Evolutionary conservation across 1,140 invertebrate genomes (phyloP), one percentile per base, ranked within the genome.

Genomic region (Parapsyche elsis): DNA sequence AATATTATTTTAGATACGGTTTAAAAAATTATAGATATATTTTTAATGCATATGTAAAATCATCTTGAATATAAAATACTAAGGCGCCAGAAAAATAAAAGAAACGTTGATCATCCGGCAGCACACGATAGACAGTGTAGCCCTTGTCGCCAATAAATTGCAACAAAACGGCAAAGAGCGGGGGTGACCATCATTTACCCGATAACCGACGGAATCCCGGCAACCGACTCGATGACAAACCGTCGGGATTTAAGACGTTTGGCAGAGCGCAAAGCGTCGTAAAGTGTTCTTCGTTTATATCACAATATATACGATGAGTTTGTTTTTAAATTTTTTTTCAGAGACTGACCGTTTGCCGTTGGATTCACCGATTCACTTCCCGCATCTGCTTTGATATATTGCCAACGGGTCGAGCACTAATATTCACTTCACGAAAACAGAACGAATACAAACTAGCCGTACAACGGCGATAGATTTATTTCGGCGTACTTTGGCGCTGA

Each of bases 381-480:
- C 71, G 46, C 71, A 45, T 57, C 46, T 10, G n/a, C 10, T 21
- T 76, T 76, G 74, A 76, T 26, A 49, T 59, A 76, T 76, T 76
- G 74, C 74, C 74, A 76, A 76, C 74, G 71, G 30, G 38, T 73
- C 71, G 12, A 1, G 38, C 24, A 23, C 74, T 76, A 76, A 76
- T 76, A 76, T 76, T 59, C 74, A 24, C 45, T 73, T 38, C 38
- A 73, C 38, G 38, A 73, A 73, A 73, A 73, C 71, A 49, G 38
- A 59, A 16, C 53, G 74, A 76, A 76, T 59, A 76, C 74, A 76
- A 76, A 30, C 74, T 24, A 49, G 46, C 74, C 74, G 57, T 76
- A 49, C 74, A 16, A 21, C 14, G 16, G n/a, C 53, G 74, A 38
- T 38, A 73, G 19, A 76, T 76, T 76, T 76, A 76, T 76, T 76